Conservation (phyloP, 64 coral and sea anemone genomes). For the Acropora yongei region DNA sequence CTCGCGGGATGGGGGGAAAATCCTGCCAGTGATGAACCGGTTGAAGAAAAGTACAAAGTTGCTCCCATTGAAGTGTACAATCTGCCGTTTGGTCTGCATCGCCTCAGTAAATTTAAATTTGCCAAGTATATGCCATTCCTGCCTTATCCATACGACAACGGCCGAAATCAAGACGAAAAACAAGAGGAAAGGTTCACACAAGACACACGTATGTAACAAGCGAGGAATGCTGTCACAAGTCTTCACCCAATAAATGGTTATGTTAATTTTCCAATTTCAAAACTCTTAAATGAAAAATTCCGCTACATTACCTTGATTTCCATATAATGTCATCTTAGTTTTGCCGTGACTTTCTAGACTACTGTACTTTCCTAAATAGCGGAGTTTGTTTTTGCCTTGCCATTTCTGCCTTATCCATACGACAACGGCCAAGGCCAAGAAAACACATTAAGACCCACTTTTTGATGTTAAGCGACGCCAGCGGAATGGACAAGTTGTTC, state of each 20-base stretch:
- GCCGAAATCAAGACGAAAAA: not conserved
- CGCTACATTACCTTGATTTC: not conserved
- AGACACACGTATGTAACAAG: too few species aligned
- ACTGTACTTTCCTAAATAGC: too few species aligned
- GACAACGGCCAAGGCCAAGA: not conserved
- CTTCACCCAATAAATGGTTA: too few species aligned
- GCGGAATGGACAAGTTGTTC: too few species aligned
- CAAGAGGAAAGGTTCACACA: not conserved
- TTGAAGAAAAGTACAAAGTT: not conserved
- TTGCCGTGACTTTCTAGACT: not conserved
- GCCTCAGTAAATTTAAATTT: not conserved
- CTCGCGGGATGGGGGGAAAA: not conserved
- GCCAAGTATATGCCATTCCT: constrained; percentile 36
- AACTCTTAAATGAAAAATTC: not conserved
- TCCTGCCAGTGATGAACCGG: not conserved
- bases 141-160: not conserved
- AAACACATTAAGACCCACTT: not conserved
- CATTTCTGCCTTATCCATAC: not conserved
- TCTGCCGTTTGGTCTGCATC: constrained; percentile 32
- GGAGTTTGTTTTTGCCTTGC: not conserved
- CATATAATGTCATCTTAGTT: not conserved
- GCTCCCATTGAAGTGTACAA: constrained; percentile 17
- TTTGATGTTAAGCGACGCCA: too few species aligned
- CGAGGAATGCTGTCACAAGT: too few species aligned
- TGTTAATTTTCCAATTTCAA: too few species aligned